phyloP scores from a whole-genome alignment of 1,140 invertebrate genomes.

The Pemphigus obesinymphae region DNA sequence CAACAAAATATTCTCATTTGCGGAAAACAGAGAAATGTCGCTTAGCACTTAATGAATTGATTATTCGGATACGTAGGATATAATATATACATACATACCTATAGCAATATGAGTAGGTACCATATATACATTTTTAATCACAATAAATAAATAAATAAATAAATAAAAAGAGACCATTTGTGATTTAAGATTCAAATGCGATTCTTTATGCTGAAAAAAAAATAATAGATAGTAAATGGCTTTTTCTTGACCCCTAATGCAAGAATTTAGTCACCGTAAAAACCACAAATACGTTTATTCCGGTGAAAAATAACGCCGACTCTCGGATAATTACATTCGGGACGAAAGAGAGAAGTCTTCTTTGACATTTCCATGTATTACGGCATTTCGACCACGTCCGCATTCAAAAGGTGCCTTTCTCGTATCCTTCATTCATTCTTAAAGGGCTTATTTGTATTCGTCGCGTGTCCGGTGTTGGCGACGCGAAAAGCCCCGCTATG shows the following conservation, averaged over 20 bases:
- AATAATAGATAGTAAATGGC: not conserved
- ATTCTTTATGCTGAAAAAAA: not conserved
- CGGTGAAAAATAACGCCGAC: constrained; percentile 23
- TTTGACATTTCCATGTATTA: constrained; percentile 34
- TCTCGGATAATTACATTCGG: constrained; percentile 21
- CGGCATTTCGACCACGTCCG: constrained; percentile 23
- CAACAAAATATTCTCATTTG: too few relatives aligned
- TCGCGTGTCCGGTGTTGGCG: constrained; percentile 23
- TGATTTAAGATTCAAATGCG: too few relatives aligned
- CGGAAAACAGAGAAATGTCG: too few relatives aligned
- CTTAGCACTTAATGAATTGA: too few relatives aligned
- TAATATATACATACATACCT: too few relatives aligned
- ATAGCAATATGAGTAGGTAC: too few relatives aligned
- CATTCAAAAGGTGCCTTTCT: constrained; percentile 18
- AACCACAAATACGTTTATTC: not conserved
- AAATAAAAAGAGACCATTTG: too few relatives aligned
- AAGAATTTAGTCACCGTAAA: constrained; percentile 14
- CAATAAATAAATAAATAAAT: too few relatives aligned
- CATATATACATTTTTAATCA: too few relatives aligned
- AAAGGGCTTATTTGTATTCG: constrained; percentile 41
- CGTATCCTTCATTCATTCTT: not conserved
- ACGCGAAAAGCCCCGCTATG: constrained; percentile 29
- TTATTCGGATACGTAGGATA: too few relatives aligned
- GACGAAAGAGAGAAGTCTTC: not conserved
- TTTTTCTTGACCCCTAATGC: not conserved